phyloP scores from a whole-genome alignment of 2,113 vertebrate species.

The Oriolus oriolus region DNA sequence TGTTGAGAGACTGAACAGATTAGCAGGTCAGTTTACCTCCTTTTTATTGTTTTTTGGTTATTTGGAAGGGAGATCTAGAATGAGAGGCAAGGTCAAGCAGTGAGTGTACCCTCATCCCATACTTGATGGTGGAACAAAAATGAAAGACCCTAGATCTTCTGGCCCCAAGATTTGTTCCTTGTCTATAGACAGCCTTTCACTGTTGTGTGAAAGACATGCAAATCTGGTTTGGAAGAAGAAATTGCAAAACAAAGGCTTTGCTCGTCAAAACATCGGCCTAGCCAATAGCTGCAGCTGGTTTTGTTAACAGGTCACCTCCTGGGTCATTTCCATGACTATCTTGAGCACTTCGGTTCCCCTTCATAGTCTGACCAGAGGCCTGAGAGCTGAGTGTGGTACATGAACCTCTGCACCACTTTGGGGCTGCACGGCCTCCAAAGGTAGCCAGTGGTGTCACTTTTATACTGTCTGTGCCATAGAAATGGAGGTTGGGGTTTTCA shows the following conservation, averaged over 20 bases:
- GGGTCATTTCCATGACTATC: accelerated
- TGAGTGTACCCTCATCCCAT: accelerated
- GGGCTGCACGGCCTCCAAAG: neutral
- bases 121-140: neutral
- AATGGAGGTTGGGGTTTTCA: neutral
- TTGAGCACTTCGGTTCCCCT: neutral
- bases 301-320: neutral
- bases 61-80: neutral
- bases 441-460: neutral
- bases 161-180: neutral
- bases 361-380: neutral
- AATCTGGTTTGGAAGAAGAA: neutral
- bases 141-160: neutral
- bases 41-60: neutral
- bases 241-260: neutral
- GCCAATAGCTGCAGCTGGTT: neutral
- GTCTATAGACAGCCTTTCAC: neutral
- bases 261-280: neutral
- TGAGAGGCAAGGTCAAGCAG: neutral
- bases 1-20: neutral
- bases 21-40: neutral
- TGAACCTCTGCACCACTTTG: neutral
- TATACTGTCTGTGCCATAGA: neutral
- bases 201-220: neutral
- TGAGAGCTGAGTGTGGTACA: neutral